Evolutionary conservation across 1,140 invertebrate species (phyloP), one percentile per base, ranked within the genome.

Genomic region (Probaryconus sp.): DNA sequence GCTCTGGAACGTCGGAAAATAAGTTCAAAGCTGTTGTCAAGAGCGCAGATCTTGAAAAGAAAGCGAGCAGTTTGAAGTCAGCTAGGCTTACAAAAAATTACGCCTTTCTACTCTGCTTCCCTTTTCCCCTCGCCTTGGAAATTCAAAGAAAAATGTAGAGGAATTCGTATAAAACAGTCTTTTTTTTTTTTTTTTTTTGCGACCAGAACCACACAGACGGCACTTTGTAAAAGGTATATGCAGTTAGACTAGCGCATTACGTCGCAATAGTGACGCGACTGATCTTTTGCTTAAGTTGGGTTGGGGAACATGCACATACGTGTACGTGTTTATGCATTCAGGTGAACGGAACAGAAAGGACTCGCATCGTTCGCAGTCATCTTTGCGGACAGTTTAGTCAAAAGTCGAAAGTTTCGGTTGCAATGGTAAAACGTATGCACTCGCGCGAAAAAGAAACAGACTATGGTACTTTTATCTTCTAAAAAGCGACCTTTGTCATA

Each of bases 311-410:
- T 26, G 28, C 28, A 26, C 30, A 71, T 43, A 35, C 16, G 24
- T 14, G 16, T 10, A 42, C n/a, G 18, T 42, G 31, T 35, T n/a
- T 45, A 24, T 3, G 21, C 3, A 24, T 24, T 3, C 3, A 24
- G 3, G 21, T 24, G 21, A 24, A 7, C 7, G 3, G 3, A 7
- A 24, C n/a, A 24, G 21, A 24, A 24, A 24, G 21, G 3, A 24
- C 7, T 24, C 7, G 21, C 21, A 45, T 45, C 42, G 26, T 26
- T 10, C 13, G 42, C 20, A 11, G 9, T 26, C 18, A 37, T 21
- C 45, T 68, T 67, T 68, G 31, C 64, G 38, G 55, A 68, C 64
- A 51, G 53, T 68, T 68, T 9, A 18, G 35, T 58, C 55, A 45
- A 45, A 45, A 24, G 42, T 45, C 21, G 65, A 43, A 60, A 69